Percentiles rank a stretch among this genome's conserved stretches.
These are phyloP conservation scores for Harpalus rubripes DNA, from an alignment of 2,888 invertebrate genomes.

Conservation along the genomic window DNA sequence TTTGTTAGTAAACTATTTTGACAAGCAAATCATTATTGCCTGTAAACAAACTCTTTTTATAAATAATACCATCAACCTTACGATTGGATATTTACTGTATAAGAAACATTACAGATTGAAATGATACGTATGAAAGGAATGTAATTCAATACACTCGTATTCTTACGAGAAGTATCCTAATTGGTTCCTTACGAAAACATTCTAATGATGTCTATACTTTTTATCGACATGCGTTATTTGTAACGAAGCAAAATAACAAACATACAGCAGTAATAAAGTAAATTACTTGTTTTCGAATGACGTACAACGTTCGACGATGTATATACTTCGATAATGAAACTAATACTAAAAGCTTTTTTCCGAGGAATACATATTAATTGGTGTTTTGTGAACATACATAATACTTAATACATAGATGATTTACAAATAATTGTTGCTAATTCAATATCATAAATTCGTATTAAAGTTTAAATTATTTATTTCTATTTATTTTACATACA, in stretches of 20 bases:
- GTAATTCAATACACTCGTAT: conserved; percentile 49
- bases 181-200: conserved; percentile 32
- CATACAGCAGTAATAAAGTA: conserved; percentile 20
- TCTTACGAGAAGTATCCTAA: conserved; percentile 38
- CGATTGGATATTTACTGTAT: background rate
- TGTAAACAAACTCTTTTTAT: conserved; percentile 2
- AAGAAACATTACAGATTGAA: conserved; percentile 34
- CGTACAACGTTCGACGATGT: background rate
- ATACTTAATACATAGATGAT: background rate
- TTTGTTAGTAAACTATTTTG: background rate
- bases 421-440: background rate
- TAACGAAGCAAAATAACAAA: conserved; percentile 25
- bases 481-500: too few relatives aligned
- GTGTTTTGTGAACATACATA: background rate
- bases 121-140: conserved; percentile 39
- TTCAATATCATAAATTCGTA: background rate
- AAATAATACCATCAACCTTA: background rate
- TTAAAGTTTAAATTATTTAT: too few relatives aligned
- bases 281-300: conserved; percentile 15
- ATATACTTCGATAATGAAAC: background rate
- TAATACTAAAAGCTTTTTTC: background rate
- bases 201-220: conserved; percentile 36
- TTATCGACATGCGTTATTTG: conserved; percentile 15
- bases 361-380: background rate
- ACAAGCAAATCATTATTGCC: background rate